phyloP scores from a whole-genome alignment of 2,113 vertebrate species.

The Corynorhinus townsendii region DNA sequence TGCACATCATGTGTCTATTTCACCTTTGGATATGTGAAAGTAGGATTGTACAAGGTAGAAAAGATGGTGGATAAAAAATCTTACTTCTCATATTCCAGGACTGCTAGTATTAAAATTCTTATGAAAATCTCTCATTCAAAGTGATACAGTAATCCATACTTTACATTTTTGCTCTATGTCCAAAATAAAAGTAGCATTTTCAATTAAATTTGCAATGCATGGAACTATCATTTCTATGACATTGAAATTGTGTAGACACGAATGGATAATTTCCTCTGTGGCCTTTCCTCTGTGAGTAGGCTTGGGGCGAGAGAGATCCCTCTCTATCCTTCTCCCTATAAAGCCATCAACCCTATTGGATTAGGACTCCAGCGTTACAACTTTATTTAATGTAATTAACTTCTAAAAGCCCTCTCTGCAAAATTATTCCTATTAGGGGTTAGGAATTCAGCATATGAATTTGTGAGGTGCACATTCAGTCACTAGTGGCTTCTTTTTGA shows the following conservation, averaged over 20 bases:
- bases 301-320: background rate
- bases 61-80: background rate
- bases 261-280: background rate
- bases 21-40: background rate
- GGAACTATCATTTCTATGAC: background rate
- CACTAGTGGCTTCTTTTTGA: background rate
- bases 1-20: background rate
- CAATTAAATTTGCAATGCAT: background rate
- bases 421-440: background rate
- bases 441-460: background rate
- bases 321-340: background rate
- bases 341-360: background rate
- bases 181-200: background rate
- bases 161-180: background rate
- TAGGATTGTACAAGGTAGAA: background rate
- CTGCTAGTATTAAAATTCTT: background rate
- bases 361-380: background rate
- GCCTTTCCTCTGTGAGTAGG: background rate
- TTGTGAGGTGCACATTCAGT: background rate
- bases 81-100: background rate
- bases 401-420: background rate
- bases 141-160: background rate
- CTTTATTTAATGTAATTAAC: background rate
- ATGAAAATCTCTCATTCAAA: background rate
- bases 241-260: background rate